Percentiles rank a stretch among this genome's conserved stretches.
These are phyloP conservation scores for Eleutherodactylus coqui DNA, from an alignment of 2,797 vertebrate species.

Conservation along the genomic window DNA sequence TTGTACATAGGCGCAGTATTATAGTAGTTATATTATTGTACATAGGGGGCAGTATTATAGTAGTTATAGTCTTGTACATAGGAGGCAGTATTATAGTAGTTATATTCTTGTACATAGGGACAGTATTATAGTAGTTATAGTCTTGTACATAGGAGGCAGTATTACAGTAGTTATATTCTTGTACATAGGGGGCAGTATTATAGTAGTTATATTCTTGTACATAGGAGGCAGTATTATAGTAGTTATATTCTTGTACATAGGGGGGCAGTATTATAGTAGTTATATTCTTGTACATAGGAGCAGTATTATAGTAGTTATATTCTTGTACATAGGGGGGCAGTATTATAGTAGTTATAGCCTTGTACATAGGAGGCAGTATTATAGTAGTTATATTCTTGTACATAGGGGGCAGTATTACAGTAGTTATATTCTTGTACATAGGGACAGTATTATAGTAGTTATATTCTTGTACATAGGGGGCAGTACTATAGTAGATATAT, in stretches of 20 bases:
- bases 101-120: background rate
- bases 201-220: constrained; percentile 1
- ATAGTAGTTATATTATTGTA: background rate
- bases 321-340: background rate
- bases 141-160: no score
- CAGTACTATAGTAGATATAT: no score
- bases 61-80: background rate
- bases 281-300: background rate
- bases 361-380: no score
- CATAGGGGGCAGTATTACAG: no score
- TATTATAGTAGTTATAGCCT: no score
- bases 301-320: constrained; percentile 4
- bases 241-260: constrained; percentile 1
- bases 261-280: background rate
- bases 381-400: no score
- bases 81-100: background rate
- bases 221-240: background rate
- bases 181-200: background rate
- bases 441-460: no score
- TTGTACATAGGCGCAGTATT: background rate
- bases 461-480: no score
- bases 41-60: background rate
- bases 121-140: no score
- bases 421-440: no score
- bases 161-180: background rate